These are phyloP conservation scores for Chondrosia reniformis DNA, from an alignment of 37 sponge, comb jelly and placozoan genomes.

Conservation along the genomic window DNA sequence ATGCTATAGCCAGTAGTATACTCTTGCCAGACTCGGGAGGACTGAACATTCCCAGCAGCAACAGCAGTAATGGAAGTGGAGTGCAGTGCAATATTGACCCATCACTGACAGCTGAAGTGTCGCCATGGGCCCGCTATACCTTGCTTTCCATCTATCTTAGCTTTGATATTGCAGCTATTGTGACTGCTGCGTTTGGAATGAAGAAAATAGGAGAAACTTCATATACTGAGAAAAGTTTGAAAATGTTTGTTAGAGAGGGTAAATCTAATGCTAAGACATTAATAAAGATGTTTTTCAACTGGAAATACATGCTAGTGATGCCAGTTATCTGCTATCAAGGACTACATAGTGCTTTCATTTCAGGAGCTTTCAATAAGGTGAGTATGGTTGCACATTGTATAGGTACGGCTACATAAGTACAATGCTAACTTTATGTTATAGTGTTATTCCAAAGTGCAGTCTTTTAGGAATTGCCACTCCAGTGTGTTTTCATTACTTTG, in stretches of 20 bases:
- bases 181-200: not conserved
- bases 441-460: too few relatives aligned
- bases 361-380: not conserved
- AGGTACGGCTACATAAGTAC: too few relatives aligned
- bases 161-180: not conserved
- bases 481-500: too few relatives aligned
- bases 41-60: not conserved
- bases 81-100: not conserved
- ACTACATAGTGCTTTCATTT: not conserved
- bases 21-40: not conserved
- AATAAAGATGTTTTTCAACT: not conserved
- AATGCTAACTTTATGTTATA: too few relatives aligned
- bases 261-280: not conserved
- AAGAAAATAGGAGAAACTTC: not conserved
- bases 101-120: not conserved
- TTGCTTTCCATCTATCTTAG: not conserved
- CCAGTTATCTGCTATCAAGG: not conserved
- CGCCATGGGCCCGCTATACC: not conserved
- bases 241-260: not conserved
- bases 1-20: not conserved
- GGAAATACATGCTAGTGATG: not conserved
- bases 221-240: not conserved
- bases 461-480: too few relatives aligned
- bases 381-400: too few relatives aligned
- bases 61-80: not conserved